phyloP scores from a whole-genome alignment of 2,888 invertebrate species.

The Hypena proboscidalis region DNA sequence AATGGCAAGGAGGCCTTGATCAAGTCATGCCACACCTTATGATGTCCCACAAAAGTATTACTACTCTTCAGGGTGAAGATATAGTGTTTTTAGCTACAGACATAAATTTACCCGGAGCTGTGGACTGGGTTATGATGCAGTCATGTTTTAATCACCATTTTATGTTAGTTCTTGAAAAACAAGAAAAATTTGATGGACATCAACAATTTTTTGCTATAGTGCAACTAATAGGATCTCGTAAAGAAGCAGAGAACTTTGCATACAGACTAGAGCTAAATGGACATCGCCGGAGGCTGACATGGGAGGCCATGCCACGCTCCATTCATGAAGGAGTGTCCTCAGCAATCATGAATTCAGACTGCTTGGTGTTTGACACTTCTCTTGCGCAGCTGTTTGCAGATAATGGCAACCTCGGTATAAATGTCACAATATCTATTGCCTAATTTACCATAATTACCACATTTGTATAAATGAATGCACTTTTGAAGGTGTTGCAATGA shows the following conservation, averaged over 20 bases:
- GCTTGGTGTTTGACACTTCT: slow-evolving; percentile 99
- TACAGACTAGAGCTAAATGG: slow-evolving; percentile 99
- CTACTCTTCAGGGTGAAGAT: slow-evolving; percentile 99
- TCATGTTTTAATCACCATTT: slow-evolving; percentile 99
- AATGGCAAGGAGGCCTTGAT: slow-evolving; percentile 99
- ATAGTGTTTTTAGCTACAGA: slow-evolving; percentile 99
- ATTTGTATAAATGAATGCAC: slow-evolving; percentile 25
- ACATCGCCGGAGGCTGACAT: slow-evolving; percentile 96
- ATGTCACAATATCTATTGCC: slow-evolving; percentile 99
- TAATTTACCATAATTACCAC: slow-evolving; percentile 87
- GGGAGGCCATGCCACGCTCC: slow-evolving; percentile 99
- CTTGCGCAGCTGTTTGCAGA: slow-evolving; percentile 99
- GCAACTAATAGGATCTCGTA: slow-evolving; percentile 98
- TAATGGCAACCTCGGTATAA: slow-evolving; percentile 99
- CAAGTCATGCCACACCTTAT: slow-evolving; percentile 99
- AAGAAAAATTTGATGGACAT: slow-evolving; percentile 98
- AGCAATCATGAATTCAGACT: slow-evolving; percentile 99
- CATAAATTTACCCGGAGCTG: slow-evolving; percentile 99
- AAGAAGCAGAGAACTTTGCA: slow-evolving; percentile 99
- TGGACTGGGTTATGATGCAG: slow-evolving; percentile 99
- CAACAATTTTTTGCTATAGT: slow-evolving; percentile 99
- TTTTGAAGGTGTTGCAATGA: slow-evolving; percentile 45
- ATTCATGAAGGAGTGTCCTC: slow-evolving; percentile 99
- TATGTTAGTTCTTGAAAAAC: slow-evolving; percentile 99
- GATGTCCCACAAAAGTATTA: slow-evolving; percentile 99